Evolutionary conservation across 1,140 invertebrate genomes (phyloP).

Genomic region (Cotesia typhae): DNA sequence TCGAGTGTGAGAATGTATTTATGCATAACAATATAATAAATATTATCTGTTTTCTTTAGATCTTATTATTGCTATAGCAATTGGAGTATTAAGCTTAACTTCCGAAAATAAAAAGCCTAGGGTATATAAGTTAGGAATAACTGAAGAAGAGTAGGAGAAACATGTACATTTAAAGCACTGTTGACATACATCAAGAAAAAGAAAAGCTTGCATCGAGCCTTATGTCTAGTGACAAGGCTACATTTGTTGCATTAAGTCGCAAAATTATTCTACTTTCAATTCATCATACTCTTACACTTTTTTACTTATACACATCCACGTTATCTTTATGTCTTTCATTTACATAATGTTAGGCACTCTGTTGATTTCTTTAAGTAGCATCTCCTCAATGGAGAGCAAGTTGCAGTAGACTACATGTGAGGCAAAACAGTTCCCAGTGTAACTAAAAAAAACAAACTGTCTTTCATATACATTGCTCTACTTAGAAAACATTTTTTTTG

Average conservation of each 20-base stretch:
- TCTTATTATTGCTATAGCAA: slow-evolving; percentile 29
- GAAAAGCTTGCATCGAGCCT: slow-evolving; percentile 53
- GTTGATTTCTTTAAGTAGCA: slow-evolving; percentile 60
- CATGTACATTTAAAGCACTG: slow-evolving; percentile 53
- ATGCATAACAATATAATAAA: no score
- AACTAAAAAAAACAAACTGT: background rate
- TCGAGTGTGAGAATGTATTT: no score
- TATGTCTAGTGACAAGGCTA: slow-evolving; percentile 49
- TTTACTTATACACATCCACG: slow-evolving; percentile 31
- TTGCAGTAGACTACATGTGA: slow-evolving; percentile 14
- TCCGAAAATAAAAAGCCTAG: slow-evolving; percentile 14
- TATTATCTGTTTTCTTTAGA: slow-evolving; percentile 20
- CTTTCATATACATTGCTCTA: background rate
- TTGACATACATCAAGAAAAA: slow-evolving; percentile 56
- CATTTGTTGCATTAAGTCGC: slow-evolving; percentile 29
- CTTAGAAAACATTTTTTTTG: background rate
- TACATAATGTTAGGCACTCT: slow-evolving; percentile 47
- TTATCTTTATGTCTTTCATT: slow-evolving; percentile 42
- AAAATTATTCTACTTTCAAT: slow-evolving; percentile 32
- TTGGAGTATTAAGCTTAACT: background rate
- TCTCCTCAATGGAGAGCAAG: slow-evolving; percentile 47
- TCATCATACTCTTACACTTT: slow-evolving; percentile 37
- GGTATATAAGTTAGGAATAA: slow-evolving; percentile 22
- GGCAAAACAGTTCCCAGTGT: background rate
- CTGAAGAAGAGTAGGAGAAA: slow-evolving; percentile 25